Conservation (phyloP, 2,797 vertebrate genomes). For the Melanotaenia maccullochi region DNA sequence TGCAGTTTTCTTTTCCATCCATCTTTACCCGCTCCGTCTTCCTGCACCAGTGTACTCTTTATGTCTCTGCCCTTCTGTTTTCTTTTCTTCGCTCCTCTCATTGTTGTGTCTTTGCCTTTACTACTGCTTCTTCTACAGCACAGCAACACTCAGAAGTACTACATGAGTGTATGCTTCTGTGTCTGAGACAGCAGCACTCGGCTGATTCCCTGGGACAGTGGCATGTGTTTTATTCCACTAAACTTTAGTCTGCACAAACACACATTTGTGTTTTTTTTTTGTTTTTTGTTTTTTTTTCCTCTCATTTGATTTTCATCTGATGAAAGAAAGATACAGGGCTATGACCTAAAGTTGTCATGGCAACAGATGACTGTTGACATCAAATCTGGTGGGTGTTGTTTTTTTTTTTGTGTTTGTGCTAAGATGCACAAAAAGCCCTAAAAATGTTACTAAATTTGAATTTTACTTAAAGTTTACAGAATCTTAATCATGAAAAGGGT, state of each 20-base stretch:
- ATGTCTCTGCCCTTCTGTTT: constrained; percentile 16
- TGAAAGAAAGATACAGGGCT: constrained; percentile 32
- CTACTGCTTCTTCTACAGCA: constrained; percentile 22
- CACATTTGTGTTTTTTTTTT: constrained; percentile 10
- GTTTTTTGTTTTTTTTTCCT: not conserved
- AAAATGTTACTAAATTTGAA: not conserved
- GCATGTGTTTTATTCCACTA: constrained; percentile 35
- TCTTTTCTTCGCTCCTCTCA: constrained; percentile 6
- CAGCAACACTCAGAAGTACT: not conserved
- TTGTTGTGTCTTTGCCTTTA: constrained; percentile 10
- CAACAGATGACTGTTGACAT: constrained; percentile 42
- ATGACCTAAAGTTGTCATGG: constrained; percentile 52
- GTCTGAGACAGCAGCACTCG: constrained; percentile 19
- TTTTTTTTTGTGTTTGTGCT: constrained; percentile 9
- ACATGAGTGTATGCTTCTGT: constrained; percentile 21
- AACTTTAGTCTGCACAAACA: constrained; percentile 45
- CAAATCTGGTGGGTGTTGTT: not conserved
- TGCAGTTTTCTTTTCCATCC: constrained; percentile 66
- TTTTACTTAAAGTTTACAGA: not conserved
- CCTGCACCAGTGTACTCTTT: constrained; percentile 27
- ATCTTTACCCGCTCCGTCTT: constrained; percentile 46
- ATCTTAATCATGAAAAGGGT: not conserved
- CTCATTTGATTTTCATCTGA: constrained; percentile 55
- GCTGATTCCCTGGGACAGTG: constrained; percentile 33
- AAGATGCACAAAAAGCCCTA: not conserved